A percentile compares a stretch with the other conserved stretches of the same genome.
Evolutionary conservation across 1,140 invertebrate genomes (phyloP).

Genomic region (Drosophila melanica): DNA sequence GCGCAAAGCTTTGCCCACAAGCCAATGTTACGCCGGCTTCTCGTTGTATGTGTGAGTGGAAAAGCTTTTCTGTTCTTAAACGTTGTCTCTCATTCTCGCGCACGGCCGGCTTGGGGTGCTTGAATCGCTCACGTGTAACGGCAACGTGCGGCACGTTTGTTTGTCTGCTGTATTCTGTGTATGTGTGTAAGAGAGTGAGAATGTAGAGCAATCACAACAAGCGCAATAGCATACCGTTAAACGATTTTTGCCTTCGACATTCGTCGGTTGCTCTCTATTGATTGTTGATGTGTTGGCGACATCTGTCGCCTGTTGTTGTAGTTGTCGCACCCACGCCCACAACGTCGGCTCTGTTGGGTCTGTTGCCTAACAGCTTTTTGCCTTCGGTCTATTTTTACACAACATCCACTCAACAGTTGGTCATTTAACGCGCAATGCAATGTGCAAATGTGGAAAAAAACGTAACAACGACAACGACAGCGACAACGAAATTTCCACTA

Average conservation of each 20-base stretch:
- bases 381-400: slow-evolving; percentile 24
- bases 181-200: background rate
- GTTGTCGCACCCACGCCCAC: slow-evolving; percentile 7
- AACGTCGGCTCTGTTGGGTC: slow-evolving; percentile 6
- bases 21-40: slow-evolving; percentile 24
- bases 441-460: slow-evolving; percentile 9
- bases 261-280: slow-evolving; percentile 19
- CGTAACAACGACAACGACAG: background rate
- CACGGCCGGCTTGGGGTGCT: background rate
- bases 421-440: slow-evolving; percentile 41
- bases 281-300: slow-evolving; percentile 21
- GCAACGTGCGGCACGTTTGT: slow-evolving; percentile 77
- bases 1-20: slow-evolving; percentile 45
- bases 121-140: slow-evolving; percentile 65
- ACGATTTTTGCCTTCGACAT: slow-evolving; percentile 3
- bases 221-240: slow-evolving; percentile 36
- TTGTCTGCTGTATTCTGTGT: slow-evolving; percentile 42
- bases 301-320: background rate
- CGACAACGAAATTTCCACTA: background rate
- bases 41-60: slow-evolving; percentile 6
- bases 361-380: slow-evolving; percentile 58
- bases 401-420: slow-evolving; percentile 61
- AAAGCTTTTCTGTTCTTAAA: slow-evolving; percentile 8
- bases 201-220: background rate
- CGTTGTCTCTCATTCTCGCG: slow-evolving; percentile 15